These are phyloP conservation scores for Heliconius nattereri DNA, from an alignment of 1,140 invertebrate species.

Conservation along the genomic window DNA sequence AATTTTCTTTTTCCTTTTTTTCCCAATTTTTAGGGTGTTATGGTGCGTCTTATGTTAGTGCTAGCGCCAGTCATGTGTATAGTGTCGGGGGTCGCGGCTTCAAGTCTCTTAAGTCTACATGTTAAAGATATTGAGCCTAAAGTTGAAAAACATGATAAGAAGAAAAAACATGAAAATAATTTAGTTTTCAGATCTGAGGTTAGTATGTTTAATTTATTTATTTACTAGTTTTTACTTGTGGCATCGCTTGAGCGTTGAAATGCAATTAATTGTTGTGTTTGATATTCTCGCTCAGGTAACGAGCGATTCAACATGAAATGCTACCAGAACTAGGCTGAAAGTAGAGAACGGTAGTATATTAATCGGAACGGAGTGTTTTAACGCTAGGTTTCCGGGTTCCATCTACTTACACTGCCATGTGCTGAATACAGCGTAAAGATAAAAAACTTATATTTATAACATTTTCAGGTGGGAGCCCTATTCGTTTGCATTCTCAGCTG, in stretches of 20 bases:
- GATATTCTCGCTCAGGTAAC: no score
- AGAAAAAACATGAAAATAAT: conserved; percentile 89
- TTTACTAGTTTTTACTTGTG: not conserved
- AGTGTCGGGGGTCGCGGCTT: conserved; percentile 95
- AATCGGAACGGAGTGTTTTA: no score
- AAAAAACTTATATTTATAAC: no score
- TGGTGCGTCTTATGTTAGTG: conserved; percentile 99
- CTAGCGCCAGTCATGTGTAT: conserved; percentile 99
- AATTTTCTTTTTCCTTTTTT: not conserved
- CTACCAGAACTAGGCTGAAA: no score
- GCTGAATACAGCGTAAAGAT: no score
- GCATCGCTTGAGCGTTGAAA: no score
- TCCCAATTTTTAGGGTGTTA: conserved; percentile 88
- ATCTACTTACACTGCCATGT: no score
- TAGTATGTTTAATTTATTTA: conserved; percentile 36
- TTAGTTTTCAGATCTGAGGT: conserved; percentile 94
- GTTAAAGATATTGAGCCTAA: conserved; percentile 90
- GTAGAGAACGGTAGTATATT: no score
- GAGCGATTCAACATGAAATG: no score
- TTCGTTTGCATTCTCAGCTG: conserved; percentile 93
- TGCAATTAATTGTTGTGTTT: no score
- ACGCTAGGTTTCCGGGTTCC: no score
- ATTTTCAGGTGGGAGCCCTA: conserved; percentile 87
- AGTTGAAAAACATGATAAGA: conserved; percentile 82
- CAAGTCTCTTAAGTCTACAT: conserved; percentile 93